These are phyloP conservation scores for Nymphalis io DNA, from an alignment of 1,140 invertebrate species.

Conservation along the genomic window DNA sequence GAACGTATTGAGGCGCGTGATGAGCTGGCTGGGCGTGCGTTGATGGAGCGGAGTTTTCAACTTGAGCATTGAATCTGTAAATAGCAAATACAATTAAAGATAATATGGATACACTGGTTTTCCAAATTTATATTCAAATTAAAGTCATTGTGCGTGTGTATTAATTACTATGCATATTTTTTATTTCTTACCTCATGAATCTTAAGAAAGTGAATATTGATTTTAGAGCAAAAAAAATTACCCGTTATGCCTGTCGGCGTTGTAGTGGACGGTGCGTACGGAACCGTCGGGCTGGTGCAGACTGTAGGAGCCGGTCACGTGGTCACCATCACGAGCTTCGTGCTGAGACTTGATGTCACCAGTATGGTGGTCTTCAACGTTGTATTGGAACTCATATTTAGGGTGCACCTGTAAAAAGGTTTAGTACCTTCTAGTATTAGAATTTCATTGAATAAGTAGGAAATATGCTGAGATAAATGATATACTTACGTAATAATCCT, in stretches of 20 bases:
- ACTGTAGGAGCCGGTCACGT: constrained; percentile 44
- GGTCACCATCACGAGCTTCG: constrained; percentile 31
- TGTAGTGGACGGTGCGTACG: constrained; percentile 40
- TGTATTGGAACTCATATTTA: constrained; percentile 47
- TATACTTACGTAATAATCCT: constrained; percentile 18
- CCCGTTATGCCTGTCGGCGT: constrained; percentile 20
- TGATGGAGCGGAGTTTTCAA: constrained; percentile 9
- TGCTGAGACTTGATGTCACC: constrained; percentile 44
- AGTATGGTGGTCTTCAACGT: constrained; percentile 45
- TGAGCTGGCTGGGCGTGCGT: constrained; percentile 8
- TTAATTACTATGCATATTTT: too few relatives aligned
- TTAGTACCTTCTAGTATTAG: not conserved
- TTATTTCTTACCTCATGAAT: too few relatives aligned
- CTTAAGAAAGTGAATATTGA: too few relatives aligned
- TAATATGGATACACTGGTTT: too few relatives aligned
- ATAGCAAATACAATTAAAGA: not conserved
- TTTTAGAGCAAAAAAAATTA: constrained; percentile 3
- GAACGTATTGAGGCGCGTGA: constrained; percentile 4
- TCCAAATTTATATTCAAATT: too few relatives aligned
- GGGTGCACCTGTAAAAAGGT: constrained; percentile 39
- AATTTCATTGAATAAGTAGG: not conserved
- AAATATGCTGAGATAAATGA: not conserved
- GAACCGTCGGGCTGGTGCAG: constrained; percentile 46
- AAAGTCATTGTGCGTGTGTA: too few relatives aligned
- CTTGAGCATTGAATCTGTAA: constrained; percentile 23